Percentiles rank a stretch among this genome's conserved stretches.
phyloP scores from a whole-genome alignment of 2,797 vertebrate genomes.

The Dermochelys coriacea region DNA sequence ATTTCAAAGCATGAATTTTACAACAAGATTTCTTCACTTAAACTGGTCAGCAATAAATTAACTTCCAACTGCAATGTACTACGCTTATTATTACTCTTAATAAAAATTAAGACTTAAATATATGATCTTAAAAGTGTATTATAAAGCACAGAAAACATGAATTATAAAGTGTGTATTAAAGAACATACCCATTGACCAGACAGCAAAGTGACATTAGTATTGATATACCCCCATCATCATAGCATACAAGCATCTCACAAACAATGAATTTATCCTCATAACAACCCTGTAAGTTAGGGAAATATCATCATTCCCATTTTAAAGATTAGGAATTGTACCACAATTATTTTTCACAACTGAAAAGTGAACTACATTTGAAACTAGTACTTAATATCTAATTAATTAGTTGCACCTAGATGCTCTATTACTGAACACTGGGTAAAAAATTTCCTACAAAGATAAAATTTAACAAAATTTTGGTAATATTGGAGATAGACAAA shows the following conservation, averaged over 20 bases:
- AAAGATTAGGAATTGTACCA: not conserved
- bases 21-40: slow-evolving; percentile 38
- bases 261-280: not conserved
- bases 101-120: slow-evolving; percentile 39
- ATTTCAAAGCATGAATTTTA: slow-evolving; percentile 64
- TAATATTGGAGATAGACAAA: not conserved
- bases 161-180: slow-evolving; percentile 25
- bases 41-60: slow-evolving; percentile 71
- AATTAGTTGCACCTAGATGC: not conserved
- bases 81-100: slow-evolving; percentile 55
- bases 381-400: not conserved
- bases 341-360: not conserved
- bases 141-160: slow-evolving; percentile 19
- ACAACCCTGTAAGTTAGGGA: not conserved
- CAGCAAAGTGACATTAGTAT: not conserved
- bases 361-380: not conserved
- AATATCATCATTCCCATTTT: not conserved
- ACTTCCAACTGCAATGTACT: slow-evolving; percentile 60
- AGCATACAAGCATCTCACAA: not conserved
- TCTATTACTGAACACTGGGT: not conserved
- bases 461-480: not conserved
- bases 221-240: accelerated
- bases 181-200: not conserved
- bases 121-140: not conserved
- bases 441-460: not conserved